phyloP scores from a whole-genome alignment of 1,140 invertebrate species.

The Cydia pomonella region DNA sequence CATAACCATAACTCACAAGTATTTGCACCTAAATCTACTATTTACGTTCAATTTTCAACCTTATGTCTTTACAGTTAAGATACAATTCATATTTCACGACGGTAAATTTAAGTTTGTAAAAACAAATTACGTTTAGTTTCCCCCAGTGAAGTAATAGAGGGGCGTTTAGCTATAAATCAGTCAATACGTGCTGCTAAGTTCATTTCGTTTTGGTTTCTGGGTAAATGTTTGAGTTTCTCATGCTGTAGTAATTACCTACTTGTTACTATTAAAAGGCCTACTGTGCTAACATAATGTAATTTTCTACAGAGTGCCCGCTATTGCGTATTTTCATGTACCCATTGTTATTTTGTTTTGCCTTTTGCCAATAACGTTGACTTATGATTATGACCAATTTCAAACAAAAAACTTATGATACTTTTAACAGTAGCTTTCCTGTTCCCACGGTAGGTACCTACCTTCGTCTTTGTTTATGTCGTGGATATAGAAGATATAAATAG shows the following conservation, averaged over 20 bases:
- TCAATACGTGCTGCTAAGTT: conserved; percentile 30
- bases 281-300: too few relatives aligned
- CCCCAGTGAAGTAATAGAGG: conserved; percentile 34
- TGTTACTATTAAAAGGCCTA: neutral
- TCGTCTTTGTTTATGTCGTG: too few relatives aligned
- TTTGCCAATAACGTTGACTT: too few relatives aligned
- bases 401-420: too few relatives aligned
- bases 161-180: conserved; percentile 42
- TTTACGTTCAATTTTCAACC: neutral
- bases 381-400: too few relatives aligned
- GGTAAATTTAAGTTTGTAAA: conserved; percentile 22
- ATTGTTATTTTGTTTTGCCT: too few relatives aligned
- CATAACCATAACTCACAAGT: neutral
- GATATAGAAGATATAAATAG: too few relatives aligned
- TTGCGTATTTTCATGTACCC: too few relatives aligned
- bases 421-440: too few relatives aligned
- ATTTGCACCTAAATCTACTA: neutral
- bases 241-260: neutral
- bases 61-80: neutral
- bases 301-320: too few relatives aligned
- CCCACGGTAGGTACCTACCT: too few relatives aligned
- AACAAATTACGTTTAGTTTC: conserved; percentile 25
- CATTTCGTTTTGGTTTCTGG: conserved; percentile 11
- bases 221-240: neutral
- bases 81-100: neutral